phyloP scores from a whole-genome alignment of 2,888 invertebrate genomes.

The Agrotis exclamationis region DNA sequence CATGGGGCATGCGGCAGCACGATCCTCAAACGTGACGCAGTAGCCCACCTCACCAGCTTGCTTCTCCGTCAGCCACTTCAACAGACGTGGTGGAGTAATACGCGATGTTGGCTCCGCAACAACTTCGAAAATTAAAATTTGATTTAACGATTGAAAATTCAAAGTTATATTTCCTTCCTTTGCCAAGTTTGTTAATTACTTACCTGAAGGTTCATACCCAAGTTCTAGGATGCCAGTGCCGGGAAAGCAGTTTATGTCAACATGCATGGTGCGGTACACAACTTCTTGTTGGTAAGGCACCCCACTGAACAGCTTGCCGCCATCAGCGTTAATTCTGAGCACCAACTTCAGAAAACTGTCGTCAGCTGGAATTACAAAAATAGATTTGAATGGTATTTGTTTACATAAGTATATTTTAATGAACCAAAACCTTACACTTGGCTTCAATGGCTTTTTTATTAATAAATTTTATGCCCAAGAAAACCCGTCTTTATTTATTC shows the following conservation, averaged over 20 bases:
- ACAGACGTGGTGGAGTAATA: slow-evolving; percentile 68
- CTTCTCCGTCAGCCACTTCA: slow-evolving; percentile 74
- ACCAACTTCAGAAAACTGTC: slow-evolving; percentile 74
- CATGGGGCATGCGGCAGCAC: slow-evolving; percentile 87
- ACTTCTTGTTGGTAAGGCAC: slow-evolving; percentile 76
- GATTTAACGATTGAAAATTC: neutral
- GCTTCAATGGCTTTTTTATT: neutral
- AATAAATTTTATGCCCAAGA: neutral
- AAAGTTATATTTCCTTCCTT: too few relatives aligned
- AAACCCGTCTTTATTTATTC: neutral
- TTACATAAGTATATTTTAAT: neutral
- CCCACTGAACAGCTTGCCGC: slow-evolving; percentile 74
- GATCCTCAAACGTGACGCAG: slow-evolving; percentile 85
- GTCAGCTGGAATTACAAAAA: slow-evolving; percentile 70
- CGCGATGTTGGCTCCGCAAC: slow-evolving; percentile 61
- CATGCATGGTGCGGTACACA: slow-evolving; percentile 72
- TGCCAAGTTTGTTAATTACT: neutral
- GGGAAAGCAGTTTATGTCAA: slow-evolving; percentile 77
- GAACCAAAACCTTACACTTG: neutral
- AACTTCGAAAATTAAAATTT: slow-evolving; percentile 51
- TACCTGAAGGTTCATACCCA: slow-evolving; percentile 78
- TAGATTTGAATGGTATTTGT: neutral
- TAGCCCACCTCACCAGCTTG: slow-evolving; percentile 75
- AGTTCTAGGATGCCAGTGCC: slow-evolving; percentile 82
- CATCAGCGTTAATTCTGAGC: slow-evolving; percentile 75